Base-by-base conservation (phyloP, 2,797 vertebrate genomes). In the Lepilemur ruficaudatus region DNA sequence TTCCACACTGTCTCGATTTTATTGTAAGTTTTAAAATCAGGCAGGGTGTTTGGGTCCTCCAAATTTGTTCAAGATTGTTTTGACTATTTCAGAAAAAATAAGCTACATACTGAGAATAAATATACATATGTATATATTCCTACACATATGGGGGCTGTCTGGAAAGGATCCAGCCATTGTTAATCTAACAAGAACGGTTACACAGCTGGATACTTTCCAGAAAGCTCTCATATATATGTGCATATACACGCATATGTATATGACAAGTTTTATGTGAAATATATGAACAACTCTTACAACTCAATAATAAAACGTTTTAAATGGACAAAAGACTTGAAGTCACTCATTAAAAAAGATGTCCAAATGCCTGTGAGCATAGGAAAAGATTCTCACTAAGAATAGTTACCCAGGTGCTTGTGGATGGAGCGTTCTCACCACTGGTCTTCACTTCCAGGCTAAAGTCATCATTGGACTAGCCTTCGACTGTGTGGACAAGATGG, bases 391-490 rank as follows among this genome's bases (percentile, higher is more conserved):
- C 25, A 7, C 6, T 20, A 0, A 43, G 41, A 0, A 2, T 3
- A 50, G 32, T 65, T 8, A 1, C 13, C 10, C 17, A 7, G 15
- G 6, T 28, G 38, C 46, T 6, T 6, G 38, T 23, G 28, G 32
- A 46, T 11, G 9, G 15, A 0, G 30, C 22, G 0, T 57, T 82
- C 91, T 95, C 72, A 91, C 28, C 18, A 0, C 25, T 32, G 50
- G 4, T 97, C 70, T 85, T 96, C 23, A 46, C 89, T 97, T 97
- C 67, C 98, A 99, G 99, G 99, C 99, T 88, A 99, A 98, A 98
- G 99, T 99, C 97, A 98, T 99, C 97, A 99, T 99, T 32, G 99
- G 99, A 28, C 98, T 99, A 97, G 99, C 99, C 85, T 99, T 99
- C 2, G 99, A 99, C 98, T 99, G 99, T 5, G 98, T 98, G 80